Base-by-base conservation (phyloP, 1,140 invertebrate species). In the Diorhabda sublineata region DNA sequence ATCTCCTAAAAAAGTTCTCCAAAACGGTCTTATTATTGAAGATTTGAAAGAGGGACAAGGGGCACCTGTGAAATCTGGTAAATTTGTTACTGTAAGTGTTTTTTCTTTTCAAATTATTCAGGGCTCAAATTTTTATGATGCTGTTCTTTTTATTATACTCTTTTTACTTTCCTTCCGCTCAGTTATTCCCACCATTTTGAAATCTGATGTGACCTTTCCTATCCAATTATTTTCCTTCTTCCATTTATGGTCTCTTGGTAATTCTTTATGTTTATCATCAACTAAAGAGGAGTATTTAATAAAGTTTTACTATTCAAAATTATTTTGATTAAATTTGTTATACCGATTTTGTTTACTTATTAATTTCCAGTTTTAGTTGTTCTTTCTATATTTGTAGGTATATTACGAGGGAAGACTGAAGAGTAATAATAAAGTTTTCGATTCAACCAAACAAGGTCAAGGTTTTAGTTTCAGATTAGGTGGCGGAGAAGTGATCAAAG, bases 391-490 rank as follows among this genome's bases (percentile, higher is more conserved):
- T 60, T 62, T 74, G 77, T 47, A 84, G 82, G 90, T 95, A 0
- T 92, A 92, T 77, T 95, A 95, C 75, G 85, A 88, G 73, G 93
- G 92, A 41, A 85, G 88, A 52, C 78, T 95, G 42, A 90, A 91
- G 76, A 83, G 83, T n/a, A 93, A 91, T 81, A 92, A 93, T 76
- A 94, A 93, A 79, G 85, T 89, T 73, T 94, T 96, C 78, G 92
- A 95, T 78, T 85, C 87, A 61, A 84, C 87, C 42, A 83, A 81
- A 3, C 84, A 89, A 70, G 93, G 93, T 7, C 85, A 87, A 44
- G 92, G 92, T 0, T 96, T 97, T 77, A 92, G 91, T 81, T 97
- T 97, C 82, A 84, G 87, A 26, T 80, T 98, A 8, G 95, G 95
- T 0, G 85, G 85, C 58, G 90, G 90, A 61, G 92, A 96, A 82